Evolutionary conservation across 2,797 vertebrate species (phyloP), one percentile per base, ranked within the genome.

Genomic region (Malacoctenus gilli): DNA sequence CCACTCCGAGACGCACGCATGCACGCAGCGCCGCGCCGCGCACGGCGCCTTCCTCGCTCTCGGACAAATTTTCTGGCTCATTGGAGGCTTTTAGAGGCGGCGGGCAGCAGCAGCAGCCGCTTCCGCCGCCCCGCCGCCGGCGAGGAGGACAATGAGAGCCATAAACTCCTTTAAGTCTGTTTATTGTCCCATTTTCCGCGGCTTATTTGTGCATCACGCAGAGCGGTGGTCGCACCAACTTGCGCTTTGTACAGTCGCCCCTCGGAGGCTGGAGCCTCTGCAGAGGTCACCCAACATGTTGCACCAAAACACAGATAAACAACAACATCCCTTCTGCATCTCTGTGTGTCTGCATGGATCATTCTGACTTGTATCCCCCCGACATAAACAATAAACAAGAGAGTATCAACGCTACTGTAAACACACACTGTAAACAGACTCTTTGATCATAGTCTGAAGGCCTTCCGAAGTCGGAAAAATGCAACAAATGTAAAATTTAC

Each of bases 11-110:
- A 65, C 42, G 48, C 46, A 44, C 36, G n/a, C n/a, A n/a, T n/a
- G n/a, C n/a, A n/a, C n/a, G n/a, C n/a, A n/a, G n/a, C n/a, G n/a
- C n/a, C n/a, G n/a, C n/a, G n/a, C n/a, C n/a, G n/a, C n/a, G n/a
- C n/a, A n/a, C n/a, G n/a, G n/a, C n/a, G 59, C 39, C 28, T 21
- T 73, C 59, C 52, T 58, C 32, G 59, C 82, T 77, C 55, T 51
- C 6, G 62, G 71, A 76, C 55, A 75, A 0, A 75, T 86, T 72
- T 76, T 80, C 75, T 15, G 65, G 51, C 76, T 80, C 75, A 70
- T 79, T 86, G 68, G 37, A 1, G 79, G 43, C 59, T 63, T 71
- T 84, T 71, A 66, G 57, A 72, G 44, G 46, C 8, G 65, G 40
- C 18, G 1, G 52, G 18, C 46, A 68, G 74, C 72, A 69, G 75